These are phyloP conservation scores for Epinephelus coioides DNA, from an alignment of 2,797 vertebrate species.

Conservation along the genomic window DNA sequence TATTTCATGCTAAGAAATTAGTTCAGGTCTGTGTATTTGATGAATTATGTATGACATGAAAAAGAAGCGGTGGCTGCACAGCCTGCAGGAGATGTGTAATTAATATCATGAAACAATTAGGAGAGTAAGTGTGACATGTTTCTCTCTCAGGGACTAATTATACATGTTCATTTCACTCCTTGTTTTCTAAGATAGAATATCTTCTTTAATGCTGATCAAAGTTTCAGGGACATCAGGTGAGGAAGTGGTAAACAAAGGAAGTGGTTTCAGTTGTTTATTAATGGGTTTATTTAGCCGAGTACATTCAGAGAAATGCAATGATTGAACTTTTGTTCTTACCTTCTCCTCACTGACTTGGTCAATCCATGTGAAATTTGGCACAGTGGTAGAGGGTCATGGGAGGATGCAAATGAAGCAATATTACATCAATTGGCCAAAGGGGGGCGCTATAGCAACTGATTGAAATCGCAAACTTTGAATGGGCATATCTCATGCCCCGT, in stretches of 20 bases:
- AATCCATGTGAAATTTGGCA: no score
- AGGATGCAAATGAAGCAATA: no score
- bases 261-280: background rate
- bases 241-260: slow-evolving; percentile 9
- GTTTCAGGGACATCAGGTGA: slow-evolving; percentile 22
- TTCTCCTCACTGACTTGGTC: no score
- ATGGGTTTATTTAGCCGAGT: slow-evolving; percentile 5
- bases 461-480: no score
- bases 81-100: slow-evolving; percentile 63
- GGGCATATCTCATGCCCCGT: no score
- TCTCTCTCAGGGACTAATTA: slow-evolving; percentile 68
- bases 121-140: slow-evolving; percentile 47
- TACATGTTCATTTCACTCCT: slow-evolving; percentile 47
- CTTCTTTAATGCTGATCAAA: slow-evolving; percentile 37
- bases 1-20: slow-evolving; percentile 54
- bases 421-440: no score
- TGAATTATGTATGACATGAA: slow-evolving; percentile 69
- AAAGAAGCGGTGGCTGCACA: slow-evolving; percentile 25
- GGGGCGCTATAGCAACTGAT: no score
- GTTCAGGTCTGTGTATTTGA: slow-evolving; percentile 65
- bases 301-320: background rate
- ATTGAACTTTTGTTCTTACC: background rate
- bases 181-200: slow-evolving; percentile 36
- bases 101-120: slow-evolving; percentile 68
- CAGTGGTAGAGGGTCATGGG: no score